phyloP scores from a whole-genome alignment of 2,888 invertebrate genomes.

The Agrilus biguttatus region DNA sequence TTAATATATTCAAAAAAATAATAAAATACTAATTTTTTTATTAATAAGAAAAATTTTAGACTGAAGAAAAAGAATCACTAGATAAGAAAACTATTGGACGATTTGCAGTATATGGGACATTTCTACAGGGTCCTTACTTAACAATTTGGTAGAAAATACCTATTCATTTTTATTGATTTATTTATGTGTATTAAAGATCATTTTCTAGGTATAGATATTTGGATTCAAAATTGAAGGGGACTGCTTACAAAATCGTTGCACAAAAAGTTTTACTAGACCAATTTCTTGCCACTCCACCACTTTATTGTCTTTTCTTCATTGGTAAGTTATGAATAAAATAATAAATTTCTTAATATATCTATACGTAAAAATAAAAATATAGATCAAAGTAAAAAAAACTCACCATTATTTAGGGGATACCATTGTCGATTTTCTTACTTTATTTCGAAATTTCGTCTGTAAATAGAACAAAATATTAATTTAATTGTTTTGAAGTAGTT shows the following conservation, averaged over 20 bases:
- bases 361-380: too few relatives aligned
- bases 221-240: constrained; percentile 55
- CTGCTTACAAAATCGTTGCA: constrained; percentile 41
- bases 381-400: not conserved
- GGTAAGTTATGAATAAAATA: constrained; percentile 35
- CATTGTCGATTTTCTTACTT: not conserved
- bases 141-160: constrained; percentile 38
- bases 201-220: constrained; percentile 60
- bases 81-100: constrained; percentile 39
- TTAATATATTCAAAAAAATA: not conserved
- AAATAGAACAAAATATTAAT: constrained; percentile 2
- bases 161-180: not conserved
- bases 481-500: not conserved
- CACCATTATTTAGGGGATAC: not conserved
- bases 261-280: constrained; percentile 65
- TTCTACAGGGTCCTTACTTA: constrained; percentile 44
- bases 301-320: constrained; percentile 56
- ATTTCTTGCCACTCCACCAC: constrained; percentile 57
- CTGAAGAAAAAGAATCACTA: constrained; percentile 26
- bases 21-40: too few relatives aligned
- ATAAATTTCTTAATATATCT: not conserved
- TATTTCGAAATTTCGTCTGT: not conserved
- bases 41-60: constrained; percentile 14
- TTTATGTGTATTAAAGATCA: not conserved
- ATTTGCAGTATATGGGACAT: constrained; percentile 46